A percentile compares a stretch with the other conserved stretches of the same genome.
phyloP scores from a whole-genome alignment of 2,797 vertebrate species.

The Avahi laniger region DNA sequence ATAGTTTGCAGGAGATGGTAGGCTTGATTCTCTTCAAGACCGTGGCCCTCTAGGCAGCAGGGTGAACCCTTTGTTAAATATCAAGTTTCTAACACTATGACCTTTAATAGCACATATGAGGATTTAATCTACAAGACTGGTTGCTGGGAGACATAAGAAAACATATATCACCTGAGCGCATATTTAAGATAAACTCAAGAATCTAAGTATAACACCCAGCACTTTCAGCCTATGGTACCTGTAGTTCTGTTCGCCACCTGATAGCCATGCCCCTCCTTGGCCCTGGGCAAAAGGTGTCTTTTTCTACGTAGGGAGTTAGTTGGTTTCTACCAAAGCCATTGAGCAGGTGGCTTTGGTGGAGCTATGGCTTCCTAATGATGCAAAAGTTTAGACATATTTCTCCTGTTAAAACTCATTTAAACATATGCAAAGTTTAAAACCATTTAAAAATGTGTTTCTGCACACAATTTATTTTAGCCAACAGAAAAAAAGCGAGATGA shows the following conservation, averaged over 20 bases:
- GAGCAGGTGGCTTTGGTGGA: neutral
- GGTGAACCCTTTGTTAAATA: neutral
- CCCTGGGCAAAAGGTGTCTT: neutral
- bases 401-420: slow-evolving; percentile 50
- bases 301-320: neutral
- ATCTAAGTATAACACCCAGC: neutral
- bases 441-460: slow-evolving; percentile 54
- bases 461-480: slow-evolving; percentile 40
- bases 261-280: neutral
- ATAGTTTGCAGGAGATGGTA: neutral
- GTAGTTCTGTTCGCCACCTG: too few relatives aligned
- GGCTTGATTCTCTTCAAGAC: neutral
- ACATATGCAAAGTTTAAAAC: slow-evolving; percentile 53
- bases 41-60: neutral
- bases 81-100: neutral
- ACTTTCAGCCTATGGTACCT: neutral
- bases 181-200: neutral
- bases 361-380: neutral
- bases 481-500: neutral
- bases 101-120: neutral
- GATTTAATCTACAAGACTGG: neutral
- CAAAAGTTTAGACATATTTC: slow-evolving; percentile 31
- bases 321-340: neutral
- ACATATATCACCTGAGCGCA: neutral
- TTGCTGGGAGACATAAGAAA: neutral